Conservation (phyloP, 2,888 invertebrate species). For the Tetranychus piercei region DNA sequence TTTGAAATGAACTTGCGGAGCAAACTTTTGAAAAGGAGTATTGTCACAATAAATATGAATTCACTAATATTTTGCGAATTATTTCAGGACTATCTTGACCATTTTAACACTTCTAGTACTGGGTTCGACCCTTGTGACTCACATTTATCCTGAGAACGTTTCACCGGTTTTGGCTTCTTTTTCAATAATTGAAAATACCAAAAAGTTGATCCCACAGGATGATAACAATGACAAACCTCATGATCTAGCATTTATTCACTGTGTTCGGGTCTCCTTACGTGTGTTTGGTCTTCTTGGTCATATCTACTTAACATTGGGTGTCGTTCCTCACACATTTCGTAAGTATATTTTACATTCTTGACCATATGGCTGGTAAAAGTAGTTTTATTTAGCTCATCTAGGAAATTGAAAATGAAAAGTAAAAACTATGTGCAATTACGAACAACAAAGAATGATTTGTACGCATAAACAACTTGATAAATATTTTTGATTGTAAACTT, state of each 20-base stretch:
- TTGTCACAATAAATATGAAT: too few relatives aligned
- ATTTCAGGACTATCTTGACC: background rate
- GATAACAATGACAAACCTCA: background rate
- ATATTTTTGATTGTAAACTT: too few relatives aligned
- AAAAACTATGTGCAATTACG: too few relatives aligned
- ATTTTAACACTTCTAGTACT: background rate
- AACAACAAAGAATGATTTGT: too few relatives aligned
- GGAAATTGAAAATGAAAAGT: too few relatives aligned
- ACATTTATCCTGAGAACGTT: background rate
- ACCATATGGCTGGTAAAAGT: too few relatives aligned
- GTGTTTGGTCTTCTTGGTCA: conserved; percentile 1
- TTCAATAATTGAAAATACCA: background rate
- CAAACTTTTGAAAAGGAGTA: too few relatives aligned
- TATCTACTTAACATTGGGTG: background rate
- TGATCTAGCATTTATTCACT: background rate
- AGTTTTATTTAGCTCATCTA: too few relatives aligned
- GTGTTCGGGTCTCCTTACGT: background rate
- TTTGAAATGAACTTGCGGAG: too few relatives aligned
- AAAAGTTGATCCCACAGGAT: background rate
- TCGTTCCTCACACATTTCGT: conserved; percentile 3
- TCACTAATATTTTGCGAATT: too few relatives aligned
- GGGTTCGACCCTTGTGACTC: background rate
- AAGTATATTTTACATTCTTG: background rate
- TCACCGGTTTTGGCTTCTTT: background rate
- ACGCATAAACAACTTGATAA: too few relatives aligned